Conservation (phyloP, 2,113 vertebrate species). For the Rhynchomys soricoides region DNA sequence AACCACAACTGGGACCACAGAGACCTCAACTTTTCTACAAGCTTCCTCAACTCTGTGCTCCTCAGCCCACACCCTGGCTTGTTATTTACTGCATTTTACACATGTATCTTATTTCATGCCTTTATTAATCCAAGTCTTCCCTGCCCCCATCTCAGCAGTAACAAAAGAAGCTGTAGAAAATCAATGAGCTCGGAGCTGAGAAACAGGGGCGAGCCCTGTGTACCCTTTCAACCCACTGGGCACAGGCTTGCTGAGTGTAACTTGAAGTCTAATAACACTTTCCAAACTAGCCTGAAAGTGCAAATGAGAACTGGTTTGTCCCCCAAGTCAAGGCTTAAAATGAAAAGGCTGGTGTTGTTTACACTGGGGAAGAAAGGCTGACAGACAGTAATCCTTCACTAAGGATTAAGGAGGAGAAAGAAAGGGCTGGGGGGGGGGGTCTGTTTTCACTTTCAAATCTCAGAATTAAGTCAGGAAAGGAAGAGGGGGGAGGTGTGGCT, state of each 20-base stretch:
- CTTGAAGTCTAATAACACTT: slow-evolving; percentile 84
- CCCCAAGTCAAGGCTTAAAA: slow-evolving; percentile 85
- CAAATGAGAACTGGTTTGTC: slow-evolving; percentile 82
- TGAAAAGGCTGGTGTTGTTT: slow-evolving; percentile 84
- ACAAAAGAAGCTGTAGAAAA: slow-evolving; percentile 86
- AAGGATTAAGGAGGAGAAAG: slow-evolving; percentile 80
- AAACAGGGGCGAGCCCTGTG: slow-evolving; percentile 72
- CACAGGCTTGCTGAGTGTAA: slow-evolving; percentile 82
- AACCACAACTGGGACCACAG: background rate
- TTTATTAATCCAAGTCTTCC: slow-evolving; percentile 80
- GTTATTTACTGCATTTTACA: slow-evolving; percentile 73
- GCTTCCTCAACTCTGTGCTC: background rate
- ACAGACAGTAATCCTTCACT: slow-evolving; percentile 83
- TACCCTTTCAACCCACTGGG: slow-evolving; percentile 80
- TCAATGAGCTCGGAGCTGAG: slow-evolving; percentile 82
- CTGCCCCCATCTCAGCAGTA: slow-evolving; percentile 79
- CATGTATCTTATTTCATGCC: slow-evolving; percentile 83
- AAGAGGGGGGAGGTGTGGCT: slow-evolving; percentile 1
- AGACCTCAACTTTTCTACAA: slow-evolving; percentile 37
- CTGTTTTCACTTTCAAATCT: slow-evolving; percentile 86
- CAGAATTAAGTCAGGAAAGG: slow-evolving; percentile 67
- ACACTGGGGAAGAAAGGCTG: slow-evolving; percentile 82
- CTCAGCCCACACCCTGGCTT: slow-evolving; percentile 1
- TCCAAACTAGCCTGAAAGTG: slow-evolving; percentile 75
- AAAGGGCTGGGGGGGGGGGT: slow-evolving; percentile 77